Conservation (phyloP, 1,140 invertebrate species). For the Chymomyza costata region DNA sequence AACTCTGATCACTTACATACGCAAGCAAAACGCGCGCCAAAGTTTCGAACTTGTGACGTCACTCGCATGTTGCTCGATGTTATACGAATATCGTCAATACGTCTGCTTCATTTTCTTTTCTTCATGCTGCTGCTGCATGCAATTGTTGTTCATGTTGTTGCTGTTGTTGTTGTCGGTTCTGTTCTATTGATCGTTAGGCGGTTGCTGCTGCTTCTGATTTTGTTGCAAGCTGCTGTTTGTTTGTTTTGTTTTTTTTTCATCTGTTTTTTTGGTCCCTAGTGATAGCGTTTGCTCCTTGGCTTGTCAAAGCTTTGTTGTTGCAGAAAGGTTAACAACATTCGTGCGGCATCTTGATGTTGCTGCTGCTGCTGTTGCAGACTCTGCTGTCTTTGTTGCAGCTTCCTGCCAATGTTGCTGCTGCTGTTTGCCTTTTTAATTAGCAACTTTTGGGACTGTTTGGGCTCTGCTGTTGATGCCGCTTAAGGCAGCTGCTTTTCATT, state of each 20-base stretch:
- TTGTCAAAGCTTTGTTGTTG: slow-evolving; percentile 45
- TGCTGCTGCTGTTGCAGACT: slow-evolving; percentile 25
- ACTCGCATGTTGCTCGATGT: no score
- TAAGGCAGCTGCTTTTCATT: slow-evolving; percentile 52
- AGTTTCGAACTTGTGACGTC: no score
- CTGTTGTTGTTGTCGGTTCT: slow-evolving; percentile 38
- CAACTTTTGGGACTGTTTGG: slow-evolving; percentile 63
- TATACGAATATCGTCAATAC: no score
- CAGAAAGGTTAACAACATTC: slow-evolving; percentile 67
- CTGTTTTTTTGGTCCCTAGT: slow-evolving; percentile 62
- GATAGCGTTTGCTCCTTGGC: slow-evolving; percentile 70
- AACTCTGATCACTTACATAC: no score
- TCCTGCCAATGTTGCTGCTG: slow-evolving; percentile 25
- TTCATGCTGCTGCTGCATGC: slow-evolving; percentile 24
- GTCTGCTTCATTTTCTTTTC: no score
- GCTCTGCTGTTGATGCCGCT: slow-evolving; percentile 38
- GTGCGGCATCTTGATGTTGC: slow-evolving; percentile 66
- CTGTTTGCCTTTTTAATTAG: slow-evolving; percentile 71
- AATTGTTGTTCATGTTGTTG: slow-evolving; percentile 44
- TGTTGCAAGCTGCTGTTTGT: slow-evolving; percentile 10
- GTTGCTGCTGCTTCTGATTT: slow-evolving; percentile 40
- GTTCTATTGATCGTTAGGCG: slow-evolving; percentile 70
- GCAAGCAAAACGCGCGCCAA: no score
- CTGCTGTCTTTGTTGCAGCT: slow-evolving; percentile 5
- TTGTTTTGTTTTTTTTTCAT: slow-evolving; percentile 27